Evolutionary conservation across 2,113 vertebrate genomes (phyloP), one percentile per base, ranked within the genome.

Genomic region (Calyptommatus sinebrachiatus): DNA sequence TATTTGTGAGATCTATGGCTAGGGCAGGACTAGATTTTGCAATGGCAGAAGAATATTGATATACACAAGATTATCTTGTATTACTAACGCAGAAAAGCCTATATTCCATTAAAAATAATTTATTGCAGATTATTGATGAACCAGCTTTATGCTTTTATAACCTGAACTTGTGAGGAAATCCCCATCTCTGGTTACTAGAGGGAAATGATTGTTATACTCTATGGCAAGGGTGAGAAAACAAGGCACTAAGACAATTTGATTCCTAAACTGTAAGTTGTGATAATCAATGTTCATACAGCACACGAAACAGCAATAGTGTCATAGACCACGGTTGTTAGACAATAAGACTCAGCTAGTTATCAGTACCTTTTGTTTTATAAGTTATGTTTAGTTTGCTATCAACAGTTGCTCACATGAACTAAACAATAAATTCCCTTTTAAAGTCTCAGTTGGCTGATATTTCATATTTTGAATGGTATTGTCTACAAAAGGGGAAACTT

Each of bases 401-500:
- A 88, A 92, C 87, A 31, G 87, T 85, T 89, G 73, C 2, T 41
- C 86, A 57, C n/a, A 14, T 87, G 89, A 86, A n/a, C 73, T 8
- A 83, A 88, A 88, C 83, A 73, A 81, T 86, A 81, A 89, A 90
- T 94, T 89, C 91, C 84, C 72, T 3, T 89, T 83, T 88, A 89
- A 83, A 87, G 89, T 92, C 86, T 60, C 76, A 89, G 91, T 86
- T 92, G 85, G 89, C 87, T 90, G 91, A 91, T 85, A 88, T 88
- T 87, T 67, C 50, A 61, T 10, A 46, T 60, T 68, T 41, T 24
- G 16, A 28, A 71, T 91, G 87, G 84, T 77, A 20, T 11, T 85
- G 78, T 88, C 84, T 84, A 3, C 26, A 4, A 7, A 86, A 89
- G 84, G 91, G 83, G 82, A 90, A 50, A 41, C 73, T 79, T 78